Evolutionary conservation across 2,797 vertebrate genomes (phyloP).

Genomic region (Perodicticus potto): DNA sequence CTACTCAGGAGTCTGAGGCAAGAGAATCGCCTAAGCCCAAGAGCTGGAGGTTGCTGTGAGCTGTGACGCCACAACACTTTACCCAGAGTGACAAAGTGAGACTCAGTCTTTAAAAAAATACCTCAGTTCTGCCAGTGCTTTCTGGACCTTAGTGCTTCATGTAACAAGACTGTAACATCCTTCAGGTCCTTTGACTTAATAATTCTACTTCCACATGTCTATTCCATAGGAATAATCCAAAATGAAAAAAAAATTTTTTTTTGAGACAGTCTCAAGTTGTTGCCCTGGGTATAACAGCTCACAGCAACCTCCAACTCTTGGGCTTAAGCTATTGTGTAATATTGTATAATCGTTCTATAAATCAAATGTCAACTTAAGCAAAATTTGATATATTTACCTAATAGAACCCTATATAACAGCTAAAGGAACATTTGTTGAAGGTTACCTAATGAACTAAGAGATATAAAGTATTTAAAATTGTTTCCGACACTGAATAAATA

Average conservation of each 20-base stretch:
- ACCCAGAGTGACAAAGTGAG: too few species aligned
- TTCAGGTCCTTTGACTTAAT: neutral
- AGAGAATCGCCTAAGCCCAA: too few species aligned
- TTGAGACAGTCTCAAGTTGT: too few species aligned
- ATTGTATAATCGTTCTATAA: constrained; percentile 1
- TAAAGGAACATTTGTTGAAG: constrained; percentile 21
- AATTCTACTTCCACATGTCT: neutral
- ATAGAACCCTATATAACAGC: neutral
- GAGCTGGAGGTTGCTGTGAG: too few species aligned
- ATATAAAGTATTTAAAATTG: neutral
- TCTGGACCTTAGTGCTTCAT: neutral
- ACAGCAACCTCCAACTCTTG: too few species aligned
- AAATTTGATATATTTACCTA: constrained; percentile 48
- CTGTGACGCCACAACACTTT: too few species aligned
- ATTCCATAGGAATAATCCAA: neutral
- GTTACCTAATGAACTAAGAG: constrained; percentile 40
- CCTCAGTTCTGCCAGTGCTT: neutral
- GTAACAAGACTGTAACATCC: neutral
- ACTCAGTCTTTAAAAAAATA: neutral
- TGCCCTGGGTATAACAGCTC: too few species aligned
- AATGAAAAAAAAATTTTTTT: neutral
- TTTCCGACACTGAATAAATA: constrained; percentile 45
- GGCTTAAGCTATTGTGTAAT: neutral
- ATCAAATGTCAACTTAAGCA: constrained; percentile 20
- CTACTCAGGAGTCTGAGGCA: too few species aligned